phyloP scores from a whole-genome alignment of 2,888 invertebrate species.

The Polietes domitor region DNA sequence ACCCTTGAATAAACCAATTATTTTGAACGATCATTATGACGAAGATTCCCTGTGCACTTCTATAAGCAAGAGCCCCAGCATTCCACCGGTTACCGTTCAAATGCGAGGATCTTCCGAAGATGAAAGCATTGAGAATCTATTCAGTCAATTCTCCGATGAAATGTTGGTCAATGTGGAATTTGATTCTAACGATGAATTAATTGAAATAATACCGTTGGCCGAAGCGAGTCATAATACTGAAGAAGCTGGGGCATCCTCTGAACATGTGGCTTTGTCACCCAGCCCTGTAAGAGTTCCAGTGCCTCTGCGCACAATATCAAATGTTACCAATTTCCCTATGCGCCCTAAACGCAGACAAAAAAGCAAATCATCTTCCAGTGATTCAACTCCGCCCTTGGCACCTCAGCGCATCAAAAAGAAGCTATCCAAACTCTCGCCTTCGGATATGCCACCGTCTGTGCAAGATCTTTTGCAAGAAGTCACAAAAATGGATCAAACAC shows the following conservation, averaged over 20 bases:
- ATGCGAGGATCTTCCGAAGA: conserved; percentile 77
- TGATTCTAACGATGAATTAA: conserved; percentile 78
- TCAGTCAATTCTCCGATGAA: conserved; percentile 78
- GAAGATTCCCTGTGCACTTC: conserved; percentile 75
- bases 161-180: conserved; percentile 79
- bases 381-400: conserved; percentile 72
- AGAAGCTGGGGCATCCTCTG: no score
- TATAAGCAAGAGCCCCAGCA: conserved; percentile 77
- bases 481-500: conserved; percentile 3
- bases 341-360: conserved; percentile 75
- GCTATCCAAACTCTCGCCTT: conserved; percentile 74
- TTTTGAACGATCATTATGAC: conserved; percentile 66
- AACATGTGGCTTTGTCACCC: neutral
- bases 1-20: conserved; percentile 29
- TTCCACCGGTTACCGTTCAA: conserved; percentile 73
- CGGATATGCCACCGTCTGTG: conserved; percentile 78
- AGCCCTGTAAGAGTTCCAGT: neutral
- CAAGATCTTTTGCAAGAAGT: conserved; percentile 75
- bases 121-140: conserved; percentile 79
- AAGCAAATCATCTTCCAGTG: conserved; percentile 77
- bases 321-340: conserved; percentile 73
- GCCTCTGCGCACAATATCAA: conserved; percentile 37
- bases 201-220: conserved; percentile 74
- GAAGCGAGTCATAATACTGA: conserved; percentile 13
- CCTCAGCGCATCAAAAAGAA: conserved; percentile 75